Base-by-base conservation (phyloP, 2,797 vertebrate genomes). In the Sphenopsis melanotis region DNA sequence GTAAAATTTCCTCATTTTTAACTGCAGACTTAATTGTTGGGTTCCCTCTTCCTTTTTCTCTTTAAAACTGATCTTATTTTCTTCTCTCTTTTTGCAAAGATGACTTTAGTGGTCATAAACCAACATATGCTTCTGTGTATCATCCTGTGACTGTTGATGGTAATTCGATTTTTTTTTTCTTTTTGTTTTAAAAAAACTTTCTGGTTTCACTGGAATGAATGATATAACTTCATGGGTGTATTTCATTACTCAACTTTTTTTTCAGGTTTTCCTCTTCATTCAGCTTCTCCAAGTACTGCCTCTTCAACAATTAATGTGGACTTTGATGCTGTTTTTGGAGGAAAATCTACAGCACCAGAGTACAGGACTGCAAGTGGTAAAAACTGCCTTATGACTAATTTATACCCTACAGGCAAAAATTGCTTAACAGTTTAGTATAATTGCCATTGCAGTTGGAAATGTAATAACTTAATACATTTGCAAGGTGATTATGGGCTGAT, bases 261-360 rank as follows among this genome's bases (percentile, higher is more conserved):
- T 50, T 30, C 57, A 97, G 97, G 96, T 69, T 97, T 97, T 81
- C 93, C 96, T 91, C 68, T 97, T 97, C 98, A 98, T 94, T 97
- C 98, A 80, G 97, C 97, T 92, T 97, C 97, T 96, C 98, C 98
- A 34, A 96, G 95, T 78, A 82, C 96, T 84, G 66, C 96, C 77
- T 77, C 96, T 90, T 87, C 98, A n/a, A 68, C 98, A 97, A 98
- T 99, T 98, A 98, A 98, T 53, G 98, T 99, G 98, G 99, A 99
- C 98, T 99, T 99, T 59, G 99, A 99, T 96, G 99, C 99, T 39
- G 98, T 99, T 94, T 99, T 99, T 96, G 99, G 99, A 97, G 98
- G 96, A 97, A 98, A 98, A 93, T 93, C 94, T 84, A 93, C 98
- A 96, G 96, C 94, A 96, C 97, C 97, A 89, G 98, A 98, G 88